Base-by-base conservation (phyloP, 2,113 vertebrate genomes). In the Accipiter cooperii region DNA sequence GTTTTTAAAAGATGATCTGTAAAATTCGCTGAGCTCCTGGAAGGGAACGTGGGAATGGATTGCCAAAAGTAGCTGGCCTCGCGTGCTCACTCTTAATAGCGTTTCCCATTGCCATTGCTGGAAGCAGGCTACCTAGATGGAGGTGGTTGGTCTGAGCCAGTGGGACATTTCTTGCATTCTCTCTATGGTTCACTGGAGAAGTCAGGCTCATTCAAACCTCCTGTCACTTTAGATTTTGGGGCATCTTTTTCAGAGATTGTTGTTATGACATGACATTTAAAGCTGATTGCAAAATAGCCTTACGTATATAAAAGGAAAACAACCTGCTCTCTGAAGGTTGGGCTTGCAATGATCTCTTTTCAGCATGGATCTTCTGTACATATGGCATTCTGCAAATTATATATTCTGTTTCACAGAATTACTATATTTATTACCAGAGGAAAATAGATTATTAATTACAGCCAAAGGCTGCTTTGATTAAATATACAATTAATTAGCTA, bases 401-500 rank as follows among this genome's bases (percentile, higher is more conserved):
- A 85, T 97, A 97, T 98, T 97, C 97, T 96, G 34, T 98, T 97
- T 98, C 91, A 95, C 76, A 95, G 93, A 98, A 97, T 92, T 95
- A 96, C 88, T 97, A 8, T 97, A 97, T 98, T 98, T 98, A 97
- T 97, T 97, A 97, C 94, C 76, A 96, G 95, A 98, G 91, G 95
- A 98, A 98, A 98, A 98, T 96, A 98, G 97, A 97, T 98, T 98
- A 98, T 98, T 98, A 98, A 98, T 98, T 98, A 96, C 95, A 97
- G 97, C 97, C 97, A 98, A 97, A 98, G 97, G 96, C 98, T 97
- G 92, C 87, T 98, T 97, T 98, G 97, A 98, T 98, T 98, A 98
- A 98, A 97, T 98, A 97, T 98, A 98, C 95, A 98, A 98, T 98
- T 98, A 98, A 98, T 98, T 98, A 98, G 90, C 97, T 98, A 98